Base-by-base conservation (phyloP, 2,113 vertebrate species). In the Pimephales promelas region DNA sequence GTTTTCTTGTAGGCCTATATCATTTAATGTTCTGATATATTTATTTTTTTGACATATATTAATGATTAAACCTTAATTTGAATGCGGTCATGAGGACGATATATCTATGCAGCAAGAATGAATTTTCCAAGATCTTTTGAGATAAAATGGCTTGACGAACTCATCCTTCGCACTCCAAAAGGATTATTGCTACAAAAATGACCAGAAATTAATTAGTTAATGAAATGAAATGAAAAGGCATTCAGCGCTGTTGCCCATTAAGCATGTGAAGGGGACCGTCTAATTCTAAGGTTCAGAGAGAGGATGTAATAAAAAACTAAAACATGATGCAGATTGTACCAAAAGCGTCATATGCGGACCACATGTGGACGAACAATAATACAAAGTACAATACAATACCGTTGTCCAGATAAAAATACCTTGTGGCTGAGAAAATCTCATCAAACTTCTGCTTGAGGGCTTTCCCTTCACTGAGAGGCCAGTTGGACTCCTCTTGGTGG, bases 401-500 rank as follows among this genome's bases (percentile, higher is more conserved):
- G 8, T 26, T 40, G 47, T 16, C 28, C 28, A 57, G 10, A 66
- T 26, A 18, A 62, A 3, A 36, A 88, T 91, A 99, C 98, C 97
- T 99, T 84, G 98, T 99, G 83, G 98, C 97, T 81, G 98, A 97
- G 70, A 99, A 99, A 88, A 99, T 99, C 75, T 98, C 97, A 94
- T 99, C 98, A 89, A 99, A 99, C 86, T 98, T 99, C 64, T 97
- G 96, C 84, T 99, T 99, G 85, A 99, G 94, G 71, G 97, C 95
- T 87, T 96, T 99, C 75, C 98, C 98, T 89, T 99, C 98, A 73
- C 97, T 96, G 36, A 99, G 91, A 0, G 98, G 98, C 98, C 98
- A 99, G 92, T 97, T 99, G 26, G 98, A 99, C 3, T 99, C 98
- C 87, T 99, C 98, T 95, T 99, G 98, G 88, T 99, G 98, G 88